Base-by-base conservation (phyloP, 2,888 invertebrate species). In the Rhynchonema sp. region DNA sequence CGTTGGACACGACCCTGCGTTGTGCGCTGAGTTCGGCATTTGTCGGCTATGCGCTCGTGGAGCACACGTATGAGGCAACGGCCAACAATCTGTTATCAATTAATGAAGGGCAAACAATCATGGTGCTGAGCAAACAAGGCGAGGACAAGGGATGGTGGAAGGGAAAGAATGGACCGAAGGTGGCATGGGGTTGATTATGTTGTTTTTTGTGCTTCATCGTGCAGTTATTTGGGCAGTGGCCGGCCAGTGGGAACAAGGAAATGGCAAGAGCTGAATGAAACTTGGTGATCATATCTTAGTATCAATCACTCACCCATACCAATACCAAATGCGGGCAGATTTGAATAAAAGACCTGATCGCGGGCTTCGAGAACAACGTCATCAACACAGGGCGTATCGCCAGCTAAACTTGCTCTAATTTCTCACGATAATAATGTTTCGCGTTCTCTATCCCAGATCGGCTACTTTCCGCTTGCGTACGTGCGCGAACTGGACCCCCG, bases 1-100 rank as follows among this genome's bases (percentile, higher is more conserved):
- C 76, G 25, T 72, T 79, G n/a, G 72, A 76, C 64, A 76, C 76
- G 1, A 73, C 71, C 2, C 68, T 77, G 2, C 64, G 65, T n/a
- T n/a, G n/a, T n/a, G n/a, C n/a, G n/a, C n/a, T n/a, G n/a, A n/a
- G n/a, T n/a, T n/a, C n/a, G 38, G 17, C 17, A 38, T 17, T 38
- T 6, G 9, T 13, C 17, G 38, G 38, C 9, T 17, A 17, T 38
- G 38, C 38, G 38, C 38, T 38, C 38, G 38, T 38, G 38, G 38
- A 38, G 38, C 38, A 38, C 17, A 17, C 6, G 9, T 38, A 38
- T 17, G 38, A 38, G 17, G 38, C 9, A 17, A 38, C 38, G 38
- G 38, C 6, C 38, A 17, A 6, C 9, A 38, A 38, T 38, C 17
- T 38, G 38, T 17, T 38, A 17, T 38, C 38, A 17, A 6, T 38